These are phyloP conservation scores for Halcyon badia DNA, from an alignment of 2,797 vertebrate species.

Conservation along the genomic window DNA sequence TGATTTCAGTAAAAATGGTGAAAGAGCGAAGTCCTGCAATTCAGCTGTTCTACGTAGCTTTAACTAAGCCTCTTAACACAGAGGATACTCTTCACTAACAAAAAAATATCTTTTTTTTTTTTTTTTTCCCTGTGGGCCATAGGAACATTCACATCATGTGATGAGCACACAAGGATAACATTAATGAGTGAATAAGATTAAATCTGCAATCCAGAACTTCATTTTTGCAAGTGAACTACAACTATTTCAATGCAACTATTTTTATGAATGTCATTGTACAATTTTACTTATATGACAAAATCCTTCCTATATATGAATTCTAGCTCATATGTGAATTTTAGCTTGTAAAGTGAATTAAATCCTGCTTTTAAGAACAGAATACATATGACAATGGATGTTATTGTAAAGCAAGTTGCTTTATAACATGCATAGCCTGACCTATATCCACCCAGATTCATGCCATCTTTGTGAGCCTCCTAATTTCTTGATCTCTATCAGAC, in stretches of 20 bases:
- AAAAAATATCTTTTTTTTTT: accelerated
- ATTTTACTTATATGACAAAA: not conserved
- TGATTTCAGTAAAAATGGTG: not conserved
- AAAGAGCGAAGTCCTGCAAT: not conserved
- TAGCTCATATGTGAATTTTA: not conserved
- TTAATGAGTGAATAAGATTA: not conserved
- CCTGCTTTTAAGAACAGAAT: not conserved
- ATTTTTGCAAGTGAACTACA: not conserved
- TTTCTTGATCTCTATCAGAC: not conserved
- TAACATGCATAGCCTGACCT: not conserved
- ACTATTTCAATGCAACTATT: not conserved
- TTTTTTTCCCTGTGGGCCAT: not conserved
- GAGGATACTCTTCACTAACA: not conserved
- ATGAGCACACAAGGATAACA: not conserved
- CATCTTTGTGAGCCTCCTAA: not conserved
- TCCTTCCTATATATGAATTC: not conserved
- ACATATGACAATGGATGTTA: not conserved
- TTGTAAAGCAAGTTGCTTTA: not conserved
- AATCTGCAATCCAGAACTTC: not conserved
- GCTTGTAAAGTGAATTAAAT: not conserved
- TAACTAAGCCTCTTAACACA: not conserved
- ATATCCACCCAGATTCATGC: not conserved
- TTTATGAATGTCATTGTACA: not conserved
- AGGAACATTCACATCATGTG: not conserved
- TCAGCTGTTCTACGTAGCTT: not conserved